Evolutionary conservation across 1,140 invertebrate genomes (phyloP).

Genomic region (Philopotamus ludificatus): DNA sequence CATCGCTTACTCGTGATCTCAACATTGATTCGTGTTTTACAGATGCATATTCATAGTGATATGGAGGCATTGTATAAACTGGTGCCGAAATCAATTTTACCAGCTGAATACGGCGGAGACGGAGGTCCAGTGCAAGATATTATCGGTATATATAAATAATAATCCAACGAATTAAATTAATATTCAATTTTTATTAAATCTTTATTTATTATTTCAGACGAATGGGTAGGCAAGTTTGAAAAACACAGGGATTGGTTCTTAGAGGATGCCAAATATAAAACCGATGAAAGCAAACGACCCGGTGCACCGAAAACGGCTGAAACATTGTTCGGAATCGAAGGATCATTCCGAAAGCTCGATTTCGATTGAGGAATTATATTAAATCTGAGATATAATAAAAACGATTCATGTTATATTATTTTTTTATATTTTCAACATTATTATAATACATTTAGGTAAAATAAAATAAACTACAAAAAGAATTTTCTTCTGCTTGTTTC

Average conservation of each 20-base stretch:
- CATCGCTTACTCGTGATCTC: background rate
- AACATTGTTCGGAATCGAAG: constrained; percentile 59
- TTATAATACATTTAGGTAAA: too few species aligned
- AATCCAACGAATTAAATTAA: background rate
- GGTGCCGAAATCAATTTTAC: constrained; percentile 55
- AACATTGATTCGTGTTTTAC: background rate
- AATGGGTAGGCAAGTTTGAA: constrained; percentile 58
- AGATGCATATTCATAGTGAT: constrained; percentile 57
- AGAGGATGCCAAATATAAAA: constrained; percentile 54
- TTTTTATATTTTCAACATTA: too few species aligned
- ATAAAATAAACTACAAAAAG: constrained; percentile 77
- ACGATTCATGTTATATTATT: too few species aligned
- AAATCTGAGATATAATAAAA: background rate
- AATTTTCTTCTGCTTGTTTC: constrained; percentile 88
- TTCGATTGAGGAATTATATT: constrained; percentile 59
- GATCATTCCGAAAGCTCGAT: constrained; percentile 58
- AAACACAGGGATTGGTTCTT: constrained; percentile 53
- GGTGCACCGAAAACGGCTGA: constrained; percentile 51
- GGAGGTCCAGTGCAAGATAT: constrained; percentile 51
- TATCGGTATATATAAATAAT: constrained; percentile 42
- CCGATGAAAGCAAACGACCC: constrained; percentile 58
- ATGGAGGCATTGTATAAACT: constrained; percentile 51
- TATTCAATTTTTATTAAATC: background rate
- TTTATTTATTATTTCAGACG: constrained; percentile 44
- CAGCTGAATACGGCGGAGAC: constrained; percentile 59